Base-by-base conservation (phyloP, 2,888 invertebrate genomes). In the Apamea sordens region DNA sequence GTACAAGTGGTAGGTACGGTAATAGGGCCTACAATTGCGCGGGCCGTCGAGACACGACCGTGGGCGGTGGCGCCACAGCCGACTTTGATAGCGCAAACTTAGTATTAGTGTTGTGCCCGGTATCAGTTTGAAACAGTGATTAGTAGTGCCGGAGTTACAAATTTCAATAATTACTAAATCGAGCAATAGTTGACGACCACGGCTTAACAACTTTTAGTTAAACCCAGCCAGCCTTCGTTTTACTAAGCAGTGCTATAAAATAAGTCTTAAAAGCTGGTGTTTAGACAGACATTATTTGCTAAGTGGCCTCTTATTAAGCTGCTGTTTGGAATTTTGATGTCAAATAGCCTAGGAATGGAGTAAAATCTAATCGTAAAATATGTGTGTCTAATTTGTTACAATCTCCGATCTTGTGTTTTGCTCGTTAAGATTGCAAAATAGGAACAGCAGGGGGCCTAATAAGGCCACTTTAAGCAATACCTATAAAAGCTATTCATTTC, bases 101-200 rank as follows among this genome's bases (percentile, higher is more conserved):
- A 87, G 89, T 87, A 92, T 90, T 91, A 92, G 91, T 91, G 90
- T 88, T 89, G 86, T 86, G 89, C 89, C 80, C 89, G 90, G 87
- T 94, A 94, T 94, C 94, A 92, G 91, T 91, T 90, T 86, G 91
- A 89, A 91, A 93, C 92, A 90, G 92, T 93, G 94, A 94, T 95
- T 94, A 94, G 91, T 90, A 91, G 90, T 88, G 83, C 88, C 86
- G 92, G 92, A 92, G 91, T 93, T 92, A 92, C 92, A 85, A 88
- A 92, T 92, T 92, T 91, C 91, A 93, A 93, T 94, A 94, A 95
- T 95, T 94, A 93, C 91, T 89, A 83, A 86, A 86, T 86, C 85
- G 86, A 87, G 86, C 88, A 89, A 88, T 87, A 82, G 84, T 88
- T 78, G 85, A 89, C 84, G 83, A 56, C 72, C 65, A 56, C 72